Evolutionary conservation across 2,888 invertebrate genomes (phyloP), one percentile per base, ranked within the genome.

Genomic region (Ophion ventricosus): DNA sequence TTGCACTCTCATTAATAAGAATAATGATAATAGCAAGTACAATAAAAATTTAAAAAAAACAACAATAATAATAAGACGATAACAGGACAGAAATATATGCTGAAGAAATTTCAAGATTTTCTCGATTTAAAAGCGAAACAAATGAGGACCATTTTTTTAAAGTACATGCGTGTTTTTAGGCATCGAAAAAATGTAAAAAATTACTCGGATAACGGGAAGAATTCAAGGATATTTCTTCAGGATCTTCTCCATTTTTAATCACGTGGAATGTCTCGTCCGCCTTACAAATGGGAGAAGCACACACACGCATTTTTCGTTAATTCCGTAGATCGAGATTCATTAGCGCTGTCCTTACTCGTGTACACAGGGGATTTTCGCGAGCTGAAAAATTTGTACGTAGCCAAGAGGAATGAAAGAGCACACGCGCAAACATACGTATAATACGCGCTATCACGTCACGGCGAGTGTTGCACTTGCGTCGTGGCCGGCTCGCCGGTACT

Each of bases 401-500:
- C 23, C 25, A 10, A 43, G 35, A 59, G 20, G n/a, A 17, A 69
- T n/a, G 25, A n/a, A 67, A 35, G 64, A n/a, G 20, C 40, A 43
- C 11, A 29, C 63, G 57, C 17, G 25, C 25, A 17, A 43, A 49
- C 67, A 43, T 43, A 14, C n/a, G 25, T 25, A 49, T 49, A 49
- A 49, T 49, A 14, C 63, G 59, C 59, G 75, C 73, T 54, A 67
- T 67, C 67, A 25, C 66, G 59, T 29, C 73, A 75, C 69, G 75
- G 73, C 70, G 80, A 63, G 72, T 49, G 70, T 67, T 80, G 61
- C 70, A 64, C 64, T 80, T 79, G 69, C 57, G 14, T 40, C 20
- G 74, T 77, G 77, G 69, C 59, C 35, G 35, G 25, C 67, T 72
- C 66, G 63, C 66, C 59, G 61, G 70, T 83, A 80, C 85, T 87